Evolutionary conservation across 1,140 invertebrate genomes (phyloP), one percentile per base, ranked within the genome.

Genomic region (Zaprionus vittiger): DNA sequence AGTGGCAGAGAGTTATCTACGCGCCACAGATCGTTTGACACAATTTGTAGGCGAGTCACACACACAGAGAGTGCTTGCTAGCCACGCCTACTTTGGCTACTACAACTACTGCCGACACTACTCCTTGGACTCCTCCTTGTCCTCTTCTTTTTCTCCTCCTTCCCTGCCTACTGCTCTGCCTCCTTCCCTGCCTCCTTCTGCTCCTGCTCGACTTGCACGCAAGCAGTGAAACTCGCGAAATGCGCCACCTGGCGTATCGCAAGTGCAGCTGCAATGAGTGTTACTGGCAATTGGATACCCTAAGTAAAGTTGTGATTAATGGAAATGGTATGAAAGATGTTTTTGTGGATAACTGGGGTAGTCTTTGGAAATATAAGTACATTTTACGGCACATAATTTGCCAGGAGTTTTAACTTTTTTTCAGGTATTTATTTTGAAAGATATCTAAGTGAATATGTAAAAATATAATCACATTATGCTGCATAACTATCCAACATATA

Each of bases 11-110:
- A 41, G 12, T 63, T 57, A 59, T 20, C 28, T 60, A 11, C 12
- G 57, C 12, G 15, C 55, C 57, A 28, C 26, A 24, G 56, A 62
- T 57, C 60, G 61, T 80, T 80, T 80, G 77, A 83, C 77, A 83
- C 83, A 80, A 84, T 73, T 83, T 84, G 73, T 84, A 56, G 81
- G 81, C 77, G 81, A 73, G 69, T 14, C 63, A 14, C 15, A 47
- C 41, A 44, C n/a, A 44, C 31, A 44, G 41, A 44, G n/a, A 26
- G n/a, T 63, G 15, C 9, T 31, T 54, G 26, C 20, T 0, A 15
- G 44, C 17, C 20, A 38, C 41, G 28, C 52, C 77, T 6, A 22
- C 26, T 47, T 69, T 34, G 11, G 28, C 66, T 56, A 11, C 49
- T 15, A 11, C 22, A 11, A n/a, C 24, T 26, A 14, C 47, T 17